A percentile compares a stretch with the other conserved stretches of the same genome.
Conservation (phyloP, 2,113 vertebrate genomes). For the Mus musculus region GRCm39 chr2:84212501-84213000, state of each 20-base stretch:
- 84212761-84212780: background rate
- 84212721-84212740: no score
- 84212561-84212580: background rate
- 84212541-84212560: background rate
- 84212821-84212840: background rate
- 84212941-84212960: background rate
- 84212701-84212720: background rate
- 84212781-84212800: background rate
- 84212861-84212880: no score
- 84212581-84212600: background rate
- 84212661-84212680: background rate
- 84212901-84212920: conserved; percentile 29
- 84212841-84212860: background rate
- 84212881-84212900: background rate
- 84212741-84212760: background rate
- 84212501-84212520: background rate
- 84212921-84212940: conserved; percentile 28
- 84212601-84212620: background rate
- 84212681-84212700: background rate
- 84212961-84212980: background rate
- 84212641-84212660: background rate
- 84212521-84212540: background rate
- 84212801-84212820: background rate
- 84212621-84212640: background rate
- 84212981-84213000: background rate